phyloP scores from a whole-genome alignment of 2,888 invertebrate species.

The Erebia ligea region DNA sequence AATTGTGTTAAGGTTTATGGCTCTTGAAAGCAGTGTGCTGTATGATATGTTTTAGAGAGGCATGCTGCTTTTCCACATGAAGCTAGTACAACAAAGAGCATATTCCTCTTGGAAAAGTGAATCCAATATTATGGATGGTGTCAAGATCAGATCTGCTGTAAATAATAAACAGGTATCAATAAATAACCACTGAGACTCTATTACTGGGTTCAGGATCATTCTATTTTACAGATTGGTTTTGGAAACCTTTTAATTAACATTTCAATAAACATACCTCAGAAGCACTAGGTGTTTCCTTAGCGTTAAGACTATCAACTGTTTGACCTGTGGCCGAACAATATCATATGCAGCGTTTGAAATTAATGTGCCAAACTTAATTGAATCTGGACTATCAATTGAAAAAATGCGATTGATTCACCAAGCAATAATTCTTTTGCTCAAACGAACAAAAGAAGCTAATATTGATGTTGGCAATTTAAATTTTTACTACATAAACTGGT shows the following conservation, averaged over 20 bases:
- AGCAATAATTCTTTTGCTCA: constrained; percentile 43
- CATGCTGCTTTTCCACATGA: constrained; percentile 70
- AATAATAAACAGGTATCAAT: constrained; percentile 46
- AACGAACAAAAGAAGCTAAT: constrained; percentile 37
- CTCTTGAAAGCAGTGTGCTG: constrained; percentile 74
- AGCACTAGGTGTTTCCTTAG: constrained; percentile 69
- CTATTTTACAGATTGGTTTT: constrained; percentile 42
- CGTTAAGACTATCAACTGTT: constrained; percentile 60
- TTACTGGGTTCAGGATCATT: constrained; percentile 39
- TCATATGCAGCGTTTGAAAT: constrained; percentile 46
- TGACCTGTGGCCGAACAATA: constrained; percentile 48
- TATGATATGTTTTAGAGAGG: constrained; percentile 82
- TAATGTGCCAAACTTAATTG: constrained; percentile 69
- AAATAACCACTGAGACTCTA: constrained; percentile 34
- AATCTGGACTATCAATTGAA: constrained; percentile 32
- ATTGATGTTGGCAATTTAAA: constrained; percentile 39
- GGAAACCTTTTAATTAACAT: constrained; percentile 49
- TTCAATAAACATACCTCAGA: constrained; percentile 71
- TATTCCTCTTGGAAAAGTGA: constrained; percentile 52
- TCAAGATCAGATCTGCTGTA: constrained; percentile 76
- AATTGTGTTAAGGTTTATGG: constrained; percentile 57
- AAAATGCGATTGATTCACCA: constrained; percentile 22
- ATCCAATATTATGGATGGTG: constrained; percentile 42
- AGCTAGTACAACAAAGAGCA: constrained; percentile 72
- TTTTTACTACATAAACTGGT: constrained; percentile 38